Percentiles rank a stretch among this genome's conserved stretches.
These are phyloP conservation scores for Gymnoscopelus microlampas DNA, from an alignment of 2,797 vertebrate genomes.

Conservation along the genomic window DNA sequence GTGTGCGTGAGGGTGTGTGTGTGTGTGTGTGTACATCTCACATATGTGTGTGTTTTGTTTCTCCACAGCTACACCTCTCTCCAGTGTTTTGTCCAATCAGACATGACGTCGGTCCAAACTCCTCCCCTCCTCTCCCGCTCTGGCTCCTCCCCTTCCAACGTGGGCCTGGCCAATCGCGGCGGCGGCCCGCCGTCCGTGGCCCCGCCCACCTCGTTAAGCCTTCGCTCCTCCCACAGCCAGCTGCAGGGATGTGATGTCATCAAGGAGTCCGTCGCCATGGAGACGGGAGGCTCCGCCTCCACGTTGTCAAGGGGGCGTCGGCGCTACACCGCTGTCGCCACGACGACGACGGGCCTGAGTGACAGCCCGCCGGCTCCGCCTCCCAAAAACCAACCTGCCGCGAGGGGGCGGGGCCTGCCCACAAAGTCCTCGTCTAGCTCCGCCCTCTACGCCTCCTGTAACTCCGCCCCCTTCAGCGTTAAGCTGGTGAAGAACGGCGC, in stretches of 20 bases:
- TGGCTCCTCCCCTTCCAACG: constrained; percentile 84
- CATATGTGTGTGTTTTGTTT: constrained; percentile 25
- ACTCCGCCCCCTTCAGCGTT: constrained; percentile 76
- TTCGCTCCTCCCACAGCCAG: constrained; percentile 95
- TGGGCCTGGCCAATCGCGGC: constrained; percentile 87
- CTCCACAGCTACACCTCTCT: constrained; percentile 43
- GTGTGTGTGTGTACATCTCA: constrained; percentile 5
- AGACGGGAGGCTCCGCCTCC: constrained; percentile 80
- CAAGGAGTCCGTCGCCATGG: constrained; percentile 79
- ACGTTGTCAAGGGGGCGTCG: constrained; percentile 93
- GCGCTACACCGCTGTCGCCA: constrained; percentile 91
- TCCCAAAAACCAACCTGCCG: constrained; percentile 66
- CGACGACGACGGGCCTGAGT: constrained; percentile 89
- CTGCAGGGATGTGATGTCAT: constrained; percentile 89
- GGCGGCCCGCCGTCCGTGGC: constrained; percentile 74
- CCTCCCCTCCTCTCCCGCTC: constrained; percentile 83
- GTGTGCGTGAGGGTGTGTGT: too few species aligned
- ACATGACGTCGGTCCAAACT: constrained; percentile 90
- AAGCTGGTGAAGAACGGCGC: constrained; percentile 97
- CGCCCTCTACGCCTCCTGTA: constrained; percentile 86
- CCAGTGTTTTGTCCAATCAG: constrained; percentile 75
- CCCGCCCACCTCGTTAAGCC: constrained; percentile 91
- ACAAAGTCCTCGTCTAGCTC: constrained; percentile 84
- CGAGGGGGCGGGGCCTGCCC: constrained; percentile 74
- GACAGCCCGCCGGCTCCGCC: constrained; percentile 76